phyloP scores from a whole-genome alignment of 2,888 invertebrate species.

The Caenorhabditis japonica region DNA sequence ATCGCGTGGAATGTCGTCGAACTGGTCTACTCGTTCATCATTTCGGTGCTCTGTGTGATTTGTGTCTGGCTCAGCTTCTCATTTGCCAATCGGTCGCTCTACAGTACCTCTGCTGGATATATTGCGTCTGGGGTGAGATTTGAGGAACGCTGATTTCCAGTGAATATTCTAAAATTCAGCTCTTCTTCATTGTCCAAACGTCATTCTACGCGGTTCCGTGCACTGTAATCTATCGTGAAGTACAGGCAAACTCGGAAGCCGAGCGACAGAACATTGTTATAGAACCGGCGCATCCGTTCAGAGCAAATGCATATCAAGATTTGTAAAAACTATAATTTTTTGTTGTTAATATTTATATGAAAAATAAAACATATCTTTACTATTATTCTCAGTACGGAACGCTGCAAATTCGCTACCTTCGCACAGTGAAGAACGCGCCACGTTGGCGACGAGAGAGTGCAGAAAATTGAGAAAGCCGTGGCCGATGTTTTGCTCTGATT shows the following conservation, averaged over 20 bases:
- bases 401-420: too few species aligned
- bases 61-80: slow-evolving; percentile 74
- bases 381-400: too few species aligned
- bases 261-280: slow-evolving; percentile 51
- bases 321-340: slow-evolving; percentile 12
- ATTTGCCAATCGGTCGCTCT: slow-evolving; percentile 65
- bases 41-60: slow-evolving; percentile 69
- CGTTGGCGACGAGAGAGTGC: too few species aligned
- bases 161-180: slow-evolving; percentile 53
- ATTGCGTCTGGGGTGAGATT: slow-evolving; percentile 70
- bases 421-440: too few species aligned
- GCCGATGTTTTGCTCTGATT: too few species aligned
- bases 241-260: slow-evolving; percentile 36
- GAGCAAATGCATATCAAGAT: slow-evolving; percentile 45
- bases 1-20: slow-evolving; percentile 73
- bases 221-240: slow-evolving; percentile 68
- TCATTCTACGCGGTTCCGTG: slow-evolving; percentile 71
- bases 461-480: too few species aligned
- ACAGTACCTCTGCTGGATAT: slow-evolving; percentile 71
- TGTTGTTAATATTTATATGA: neutral
- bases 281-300: slow-evolving; percentile 59
- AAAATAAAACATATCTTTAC: too few species aligned
- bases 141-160: neutral
- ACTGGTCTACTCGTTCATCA: slow-evolving; percentile 73
- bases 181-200: slow-evolving; percentile 73